These are phyloP conservation scores for Tympanoctomys barrerae DNA, from an alignment of 2,797 vertebrate species.

Conservation along the genomic window DNA sequence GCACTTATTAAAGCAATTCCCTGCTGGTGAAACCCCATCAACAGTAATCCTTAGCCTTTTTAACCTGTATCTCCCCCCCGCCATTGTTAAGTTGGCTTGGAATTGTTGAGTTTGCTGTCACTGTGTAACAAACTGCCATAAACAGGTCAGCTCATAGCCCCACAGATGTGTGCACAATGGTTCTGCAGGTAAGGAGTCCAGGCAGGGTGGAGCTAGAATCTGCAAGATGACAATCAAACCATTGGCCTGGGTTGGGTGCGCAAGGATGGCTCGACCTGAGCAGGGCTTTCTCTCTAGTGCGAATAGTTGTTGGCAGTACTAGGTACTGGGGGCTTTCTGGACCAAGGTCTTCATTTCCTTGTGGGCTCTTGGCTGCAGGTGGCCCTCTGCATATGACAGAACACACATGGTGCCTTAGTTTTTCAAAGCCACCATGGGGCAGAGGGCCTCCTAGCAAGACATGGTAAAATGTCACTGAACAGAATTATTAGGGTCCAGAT, in stretches of 20 bases:
- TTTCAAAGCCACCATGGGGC: not conserved
- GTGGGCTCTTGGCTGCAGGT: not conserved
- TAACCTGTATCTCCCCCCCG: not conserved
- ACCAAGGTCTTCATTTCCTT: not conserved
- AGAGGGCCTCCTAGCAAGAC: slow-evolving; percentile 11
- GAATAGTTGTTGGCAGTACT: not conserved
- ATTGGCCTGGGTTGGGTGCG: not conserved
- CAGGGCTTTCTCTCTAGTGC: not conserved
- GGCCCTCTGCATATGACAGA: not conserved
- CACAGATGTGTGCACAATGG: not conserved
- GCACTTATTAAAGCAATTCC: not conserved
- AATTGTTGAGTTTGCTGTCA: not conserved
- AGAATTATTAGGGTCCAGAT: not conserved
- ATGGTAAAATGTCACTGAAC: not conserved
- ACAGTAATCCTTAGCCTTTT: not conserved
- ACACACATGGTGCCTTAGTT: not conserved
- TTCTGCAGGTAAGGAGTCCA: not conserved
- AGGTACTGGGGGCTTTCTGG: not conserved
- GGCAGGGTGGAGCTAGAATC: not conserved
- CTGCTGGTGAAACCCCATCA: not conserved
- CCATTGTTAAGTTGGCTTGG: not conserved
- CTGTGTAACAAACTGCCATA: not conserved
- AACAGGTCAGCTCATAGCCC: not conserved
- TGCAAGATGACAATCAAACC: not conserved
- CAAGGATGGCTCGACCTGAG: not conserved